Evolutionary conservation across 2,113 vertebrate species (phyloP), one percentile per base, ranked within the genome.

Genomic region (Paramisgurnus dabryanus): DNA sequence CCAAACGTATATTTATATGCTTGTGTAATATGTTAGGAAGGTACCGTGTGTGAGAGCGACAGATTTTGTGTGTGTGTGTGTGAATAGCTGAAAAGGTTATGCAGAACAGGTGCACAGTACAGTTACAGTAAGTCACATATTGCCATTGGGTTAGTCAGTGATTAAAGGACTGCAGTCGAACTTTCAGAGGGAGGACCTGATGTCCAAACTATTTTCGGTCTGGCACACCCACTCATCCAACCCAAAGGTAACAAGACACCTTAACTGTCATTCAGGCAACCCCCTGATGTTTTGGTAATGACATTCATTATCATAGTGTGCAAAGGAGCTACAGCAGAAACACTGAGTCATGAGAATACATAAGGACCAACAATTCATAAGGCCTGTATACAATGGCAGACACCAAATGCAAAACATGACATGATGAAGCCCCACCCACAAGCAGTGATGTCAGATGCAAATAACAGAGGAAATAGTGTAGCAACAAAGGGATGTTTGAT

Each of bases 21-120:
- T 58, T 58, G 17, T 12, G 17, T 58, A n/a, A n/a, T n/a, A 15
- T n/a, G 50, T 58, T 6, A 58, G 17, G 55, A 58, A 58, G n/a
- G 55, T 11, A 15, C 50, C 4, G 3, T 53, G 13, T 53, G 50
- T 53, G 11, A 53, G 17, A 4, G 12, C 5, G 17, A 58, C 15
- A n/a, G 55, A 12, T 58, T 17, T 17, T 58, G 58, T 40, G 55
- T 58, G 67, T 39, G 9, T 69, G 22, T 12, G 55, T 58, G 40
- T 53, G 67, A 4, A 0, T 41, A 53, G 22, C 75, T 75, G 72
- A n/a, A 53, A 45, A 58, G 5, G 43, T 12, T 80, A 55, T 80
- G 17, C 13, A 76, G 67, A 70, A 86, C 85, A 84, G 84, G 74
- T 87, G 87, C 53, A 73, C 80, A 72, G 64, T n/a, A n/a, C n/a